A percentile compares a stretch with the other conserved stretches of the same genome.
These are phyloP conservation scores for Melozone crissalis DNA, from an alignment of 2,113 vertebrate genomes.

Conservation along the genomic window DNA sequence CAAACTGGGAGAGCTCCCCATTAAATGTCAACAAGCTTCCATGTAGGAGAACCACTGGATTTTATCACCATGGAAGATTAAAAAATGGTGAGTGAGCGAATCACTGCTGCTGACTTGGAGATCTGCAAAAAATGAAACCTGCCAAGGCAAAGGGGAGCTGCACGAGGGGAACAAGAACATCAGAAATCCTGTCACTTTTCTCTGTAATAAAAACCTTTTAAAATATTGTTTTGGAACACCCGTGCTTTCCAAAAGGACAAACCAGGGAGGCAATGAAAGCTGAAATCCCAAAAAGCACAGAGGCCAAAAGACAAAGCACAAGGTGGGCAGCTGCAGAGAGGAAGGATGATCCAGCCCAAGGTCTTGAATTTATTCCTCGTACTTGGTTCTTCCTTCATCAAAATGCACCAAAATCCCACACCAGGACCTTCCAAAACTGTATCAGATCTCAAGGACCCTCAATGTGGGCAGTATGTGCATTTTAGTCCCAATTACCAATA, in stretches of 20 bases:
- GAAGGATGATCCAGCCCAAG: rapidly evolving
- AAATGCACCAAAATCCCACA: neutral
- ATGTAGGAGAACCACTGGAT: neutral
- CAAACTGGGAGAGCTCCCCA: neutral
- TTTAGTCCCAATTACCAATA: neutral
- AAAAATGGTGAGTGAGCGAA: neutral
- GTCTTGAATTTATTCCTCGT: neutral
- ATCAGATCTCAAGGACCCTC: neutral
- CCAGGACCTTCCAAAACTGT: neutral
- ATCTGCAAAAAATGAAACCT: neutral
- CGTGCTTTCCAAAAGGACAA: neutral
- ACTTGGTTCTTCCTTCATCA: neutral
- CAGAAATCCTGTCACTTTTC: neutral
- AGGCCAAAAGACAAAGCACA: neutral
- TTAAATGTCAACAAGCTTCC: neutral
- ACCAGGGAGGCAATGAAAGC: neutral
- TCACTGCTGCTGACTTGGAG: neutral
- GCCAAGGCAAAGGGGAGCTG: neutral
- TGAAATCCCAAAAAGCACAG: neutral
- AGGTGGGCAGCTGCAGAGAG: neutral
- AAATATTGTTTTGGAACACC: neutral
- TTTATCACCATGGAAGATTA: neutral
- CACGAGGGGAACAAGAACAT: neutral
- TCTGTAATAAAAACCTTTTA: neutral
- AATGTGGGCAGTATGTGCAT: neutral